These are phyloP conservation scores for Chrysomallon squamiferum DNA, from an alignment of 1,140 invertebrate genomes.

Conservation along the genomic window DNA sequence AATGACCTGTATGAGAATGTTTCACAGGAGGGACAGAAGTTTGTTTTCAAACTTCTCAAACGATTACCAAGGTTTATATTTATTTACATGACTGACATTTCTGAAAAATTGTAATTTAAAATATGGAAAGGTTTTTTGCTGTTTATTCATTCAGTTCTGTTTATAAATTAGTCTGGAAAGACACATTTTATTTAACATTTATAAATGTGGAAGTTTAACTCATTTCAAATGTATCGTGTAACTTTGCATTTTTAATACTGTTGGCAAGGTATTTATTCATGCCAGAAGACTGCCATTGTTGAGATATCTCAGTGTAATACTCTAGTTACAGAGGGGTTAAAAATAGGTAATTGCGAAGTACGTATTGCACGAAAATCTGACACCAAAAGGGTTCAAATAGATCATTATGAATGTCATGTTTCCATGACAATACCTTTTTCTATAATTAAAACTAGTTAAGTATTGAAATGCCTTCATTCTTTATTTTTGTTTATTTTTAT, in stretches of 20 bases:
- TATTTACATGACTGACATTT: neutral
- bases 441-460: no score
- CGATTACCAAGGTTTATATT: conserved; percentile 81
- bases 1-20: conserved; percentile 94
- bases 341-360: no score
- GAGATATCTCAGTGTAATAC: no score
- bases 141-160: neutral
- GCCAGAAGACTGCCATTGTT: no score
- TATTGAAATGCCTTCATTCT: conserved; percentile 7
- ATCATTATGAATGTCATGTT: no score
- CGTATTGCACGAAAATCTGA: no score
- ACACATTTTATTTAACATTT: neutral
- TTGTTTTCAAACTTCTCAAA: conserved; percentile 95
- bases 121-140: neutral
- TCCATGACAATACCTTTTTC: no score
- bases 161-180: neutral
- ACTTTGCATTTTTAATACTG: neutral
- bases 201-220: neutral
- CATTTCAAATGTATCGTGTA: conserved; percentile 2
- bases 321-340: no score
- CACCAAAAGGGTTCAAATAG: no score
- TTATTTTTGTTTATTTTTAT: conserved; percentile 50
- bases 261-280: no score
- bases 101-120: no score
- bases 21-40: conserved; percentile 91